Base-by-base conservation (phyloP, 2,113 vertebrate species). In the Cebus imitator region DNA sequence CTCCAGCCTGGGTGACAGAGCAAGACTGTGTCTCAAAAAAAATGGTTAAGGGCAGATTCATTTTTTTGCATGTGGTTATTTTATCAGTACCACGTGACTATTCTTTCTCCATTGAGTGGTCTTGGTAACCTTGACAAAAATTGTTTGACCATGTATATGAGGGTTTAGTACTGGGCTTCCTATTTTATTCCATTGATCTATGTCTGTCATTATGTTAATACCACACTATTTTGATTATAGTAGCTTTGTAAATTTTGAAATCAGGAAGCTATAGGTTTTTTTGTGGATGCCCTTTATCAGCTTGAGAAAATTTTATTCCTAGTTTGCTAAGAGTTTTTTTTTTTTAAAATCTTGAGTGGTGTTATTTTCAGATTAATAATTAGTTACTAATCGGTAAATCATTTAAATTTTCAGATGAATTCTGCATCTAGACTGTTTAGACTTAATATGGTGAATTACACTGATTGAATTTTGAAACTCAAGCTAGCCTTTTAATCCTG, bases 241-340 rank as follows among this genome's bases (percentile, higher is more conserved):
- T 35, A 52, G 20, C 21, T 95, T 92, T 66, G 12, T 72, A 64
- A 79, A 40, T 91, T 96, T 96, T 92, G 72, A 89, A 73, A 73
- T 73, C 40, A 18, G 30, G 48, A 72, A 72, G 18, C 52, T 64
- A 3, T 81, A 57, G 27, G 1, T 87, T 90, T 90, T 90, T 92
- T 95, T 87, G 30, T 75, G 75, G 72, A 50, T 80, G 1, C 2
- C 9, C 6, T 93, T 84, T 85, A 84, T 68, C 73, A 95, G 14
- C 25, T 85, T 95, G 85, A 83, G 70, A 40, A 83, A 73, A 20
- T 87, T 90, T 13, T 90, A 58, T 84, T 96, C n/a, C 21, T 95
- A 73, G 21, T 95, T 93, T 87, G 55, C 61, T 61, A 80, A 66
- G 37, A 45, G 27, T 82, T 91, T 87, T 83, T 66, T 68, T 90